Percentiles rank a stretch among this genome's conserved stretches.
phyloP scores from a whole-genome alignment of 2,113 vertebrate species.

The Phrynosoma platyrhinos region DNA sequence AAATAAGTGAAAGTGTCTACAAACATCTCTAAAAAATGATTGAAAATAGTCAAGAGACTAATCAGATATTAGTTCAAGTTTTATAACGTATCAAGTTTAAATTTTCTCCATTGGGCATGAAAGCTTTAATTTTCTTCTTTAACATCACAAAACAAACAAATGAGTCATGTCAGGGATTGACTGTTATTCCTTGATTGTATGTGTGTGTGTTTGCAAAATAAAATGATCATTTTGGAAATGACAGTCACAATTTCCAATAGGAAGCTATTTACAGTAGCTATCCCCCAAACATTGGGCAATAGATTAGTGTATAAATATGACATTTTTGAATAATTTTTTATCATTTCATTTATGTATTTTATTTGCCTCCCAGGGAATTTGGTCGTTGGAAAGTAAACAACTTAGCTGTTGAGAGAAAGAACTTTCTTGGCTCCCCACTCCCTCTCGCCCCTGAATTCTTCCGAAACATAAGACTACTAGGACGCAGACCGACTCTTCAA shows the following conservation, averaged over 20 bases:
- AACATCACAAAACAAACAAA: background rate
- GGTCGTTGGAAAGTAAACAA: conserved; percentile 99
- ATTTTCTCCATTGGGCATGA: background rate
- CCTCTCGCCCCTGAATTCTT: conserved; percentile 94
- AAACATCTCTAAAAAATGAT: background rate
- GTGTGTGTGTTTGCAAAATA: background rate
- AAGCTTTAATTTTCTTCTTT: background rate
- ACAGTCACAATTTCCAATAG: background rate
- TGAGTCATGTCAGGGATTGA: background rate
- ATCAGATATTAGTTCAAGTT: background rate
- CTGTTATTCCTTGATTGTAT: background rate
- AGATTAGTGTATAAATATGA: conserved; percentile 37
- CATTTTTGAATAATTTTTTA: conserved; percentile 64
- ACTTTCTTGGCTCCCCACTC: conserved; percentile 92
- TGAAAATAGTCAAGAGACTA: background rate
- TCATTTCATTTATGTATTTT: conserved; percentile 24
- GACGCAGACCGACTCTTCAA: conserved; percentile 90
- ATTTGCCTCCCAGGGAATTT: conserved; percentile 89
- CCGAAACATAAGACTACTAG: conserved; percentile 93
- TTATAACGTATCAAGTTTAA: background rate
- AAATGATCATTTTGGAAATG: background rate
- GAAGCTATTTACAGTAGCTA: background rate
- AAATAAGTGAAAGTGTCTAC: background rate
- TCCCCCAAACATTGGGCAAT: background rate
- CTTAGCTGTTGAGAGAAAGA: conserved; percentile 92